Percentiles rank a stretch among this genome's conserved stretches.
Conservation (phyloP, 1,140 invertebrate genomes). For the Pogonomyrmex californicus region DNA sequence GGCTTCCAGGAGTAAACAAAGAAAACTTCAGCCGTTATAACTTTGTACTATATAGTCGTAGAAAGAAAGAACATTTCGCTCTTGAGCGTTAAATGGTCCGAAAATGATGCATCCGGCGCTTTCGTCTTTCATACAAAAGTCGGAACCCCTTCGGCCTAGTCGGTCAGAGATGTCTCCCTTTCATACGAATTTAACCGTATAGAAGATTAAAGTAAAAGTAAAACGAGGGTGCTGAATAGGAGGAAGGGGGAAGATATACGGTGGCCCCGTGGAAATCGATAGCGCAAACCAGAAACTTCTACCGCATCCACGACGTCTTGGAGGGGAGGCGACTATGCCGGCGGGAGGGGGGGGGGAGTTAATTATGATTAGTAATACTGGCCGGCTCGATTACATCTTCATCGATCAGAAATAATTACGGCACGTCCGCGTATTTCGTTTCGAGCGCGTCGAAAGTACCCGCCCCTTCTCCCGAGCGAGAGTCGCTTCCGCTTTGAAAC, state of each 20-base stretch:
- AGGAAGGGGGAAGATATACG: not conserved
- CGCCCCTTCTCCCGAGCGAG: too few relatives aligned
- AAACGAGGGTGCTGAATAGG: not conserved
- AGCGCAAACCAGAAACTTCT: constrained; percentile 38
- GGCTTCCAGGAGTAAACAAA: constrained; percentile 43
- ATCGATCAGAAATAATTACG: constrained; percentile 35
- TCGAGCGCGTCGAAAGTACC: not conserved
- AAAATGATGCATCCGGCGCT: not conserved
- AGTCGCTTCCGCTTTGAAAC: not conserved
- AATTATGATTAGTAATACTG: constrained; percentile 35
- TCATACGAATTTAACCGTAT: not conserved
- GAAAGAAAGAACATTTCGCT: not conserved
- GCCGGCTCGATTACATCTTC: constrained; percentile 13
- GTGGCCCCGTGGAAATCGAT: constrained; percentile 35
- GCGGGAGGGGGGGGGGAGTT: not conserved
- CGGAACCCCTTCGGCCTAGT: not conserved
- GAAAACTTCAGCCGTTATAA: constrained; percentile 58
- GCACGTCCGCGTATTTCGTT: not conserved
- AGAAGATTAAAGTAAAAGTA: constrained; percentile 23
- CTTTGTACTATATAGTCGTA: constrained; percentile 11
- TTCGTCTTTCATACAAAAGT: constrained; percentile 2
- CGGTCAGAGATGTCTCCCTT: not conserved
- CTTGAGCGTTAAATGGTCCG: constrained; percentile 20
- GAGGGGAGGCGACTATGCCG: not conserved
- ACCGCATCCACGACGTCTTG: not conserved